These are phyloP conservation scores for Anguilla japonica DNA, from an alignment of 2,113 vertebrate species.

Conservation along the genomic window DNA sequence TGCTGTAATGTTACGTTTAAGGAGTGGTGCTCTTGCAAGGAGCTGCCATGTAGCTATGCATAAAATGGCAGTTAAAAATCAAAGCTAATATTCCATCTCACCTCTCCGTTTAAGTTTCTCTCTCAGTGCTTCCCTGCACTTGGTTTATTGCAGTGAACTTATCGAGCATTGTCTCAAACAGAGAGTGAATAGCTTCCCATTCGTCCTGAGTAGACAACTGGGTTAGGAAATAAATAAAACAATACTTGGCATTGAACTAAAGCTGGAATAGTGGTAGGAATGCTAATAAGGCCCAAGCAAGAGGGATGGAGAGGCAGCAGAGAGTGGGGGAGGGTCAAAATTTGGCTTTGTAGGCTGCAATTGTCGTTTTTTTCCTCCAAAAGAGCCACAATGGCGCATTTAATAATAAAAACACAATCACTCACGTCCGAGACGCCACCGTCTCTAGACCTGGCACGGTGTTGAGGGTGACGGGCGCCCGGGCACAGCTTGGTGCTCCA, in stretches of 20 bases:
- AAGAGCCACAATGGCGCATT: slow-evolving; percentile 44
- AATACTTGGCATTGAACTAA: slow-evolving; percentile 9
- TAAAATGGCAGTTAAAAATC: background rate
- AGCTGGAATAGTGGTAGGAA: slow-evolving; percentile 10
- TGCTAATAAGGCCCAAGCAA: slow-evolving; percentile 13
- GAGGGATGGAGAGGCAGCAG: slow-evolving; percentile 12
- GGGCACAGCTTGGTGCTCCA: background rate
- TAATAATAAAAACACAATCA: slow-evolving; percentile 32
- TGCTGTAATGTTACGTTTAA: background rate
- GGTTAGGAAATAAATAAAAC: slow-evolving; percentile 13
- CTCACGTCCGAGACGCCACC: slow-evolving; percentile 27
- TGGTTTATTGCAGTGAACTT: background rate
- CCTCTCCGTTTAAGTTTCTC: background rate
- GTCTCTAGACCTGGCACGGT: background rate
- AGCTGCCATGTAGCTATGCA: background rate
- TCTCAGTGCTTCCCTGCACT: background rate
- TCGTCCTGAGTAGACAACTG: background rate
- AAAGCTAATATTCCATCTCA: background rate
- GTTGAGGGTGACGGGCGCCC: background rate
- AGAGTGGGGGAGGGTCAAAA: background rate
- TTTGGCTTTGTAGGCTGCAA: slow-evolving; percentile 15
- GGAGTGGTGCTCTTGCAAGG: background rate
- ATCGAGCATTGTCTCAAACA: background rate
- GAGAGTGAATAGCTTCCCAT: background rate
- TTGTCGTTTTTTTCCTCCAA: slow-evolving; percentile 26